Evolutionary conservation across 1,140 invertebrate genomes (phyloP).

Genomic region (Drosophila nasuta): DNA sequence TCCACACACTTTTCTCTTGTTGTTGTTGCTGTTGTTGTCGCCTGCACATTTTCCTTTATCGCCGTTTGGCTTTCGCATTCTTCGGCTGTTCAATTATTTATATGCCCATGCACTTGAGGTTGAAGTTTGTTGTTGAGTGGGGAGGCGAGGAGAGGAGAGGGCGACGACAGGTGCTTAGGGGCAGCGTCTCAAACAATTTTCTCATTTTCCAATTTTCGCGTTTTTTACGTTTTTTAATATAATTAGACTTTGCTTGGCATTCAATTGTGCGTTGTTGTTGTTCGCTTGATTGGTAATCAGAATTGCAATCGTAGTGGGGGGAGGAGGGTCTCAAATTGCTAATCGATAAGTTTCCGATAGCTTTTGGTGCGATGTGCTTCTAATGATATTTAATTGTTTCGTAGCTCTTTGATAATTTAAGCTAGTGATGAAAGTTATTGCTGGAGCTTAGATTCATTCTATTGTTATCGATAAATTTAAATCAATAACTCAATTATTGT

Average conservation of each 20-base stretch:
- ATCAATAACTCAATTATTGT: neutral
- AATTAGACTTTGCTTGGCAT: constrained; percentile 68
- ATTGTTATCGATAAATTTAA: too few species aligned
- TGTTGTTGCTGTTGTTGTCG: neutral
- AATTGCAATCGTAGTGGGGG: neutral
- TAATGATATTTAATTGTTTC: too few species aligned
- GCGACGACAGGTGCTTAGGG: constrained; percentile 2
- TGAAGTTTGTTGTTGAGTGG: neutral
- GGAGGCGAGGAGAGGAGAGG: neutral
- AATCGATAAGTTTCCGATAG: constrained; percentile 30
- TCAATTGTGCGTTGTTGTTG: constrained; percentile 47
- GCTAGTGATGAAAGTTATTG: too few species aligned
- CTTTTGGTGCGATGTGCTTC: too few species aligned
- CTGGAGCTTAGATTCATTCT: too few species aligned
- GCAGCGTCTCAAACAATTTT: constrained; percentile 47
- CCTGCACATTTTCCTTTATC: constrained; percentile 12
- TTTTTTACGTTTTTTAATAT: constrained; percentile 18
- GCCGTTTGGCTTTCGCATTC: constrained; percentile 14
- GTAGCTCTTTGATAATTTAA: neutral
- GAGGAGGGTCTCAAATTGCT: constrained; percentile 9
- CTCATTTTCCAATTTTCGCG: constrained; percentile 38
- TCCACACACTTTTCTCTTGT: neutral
- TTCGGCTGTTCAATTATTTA: constrained; percentile 67
- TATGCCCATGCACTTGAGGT: constrained; percentile 59
- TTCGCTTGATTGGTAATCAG: constrained; percentile 25